phyloP scores from a whole-genome alignment of 2,888 invertebrate species.

The Harpalus rubripes region DNA sequence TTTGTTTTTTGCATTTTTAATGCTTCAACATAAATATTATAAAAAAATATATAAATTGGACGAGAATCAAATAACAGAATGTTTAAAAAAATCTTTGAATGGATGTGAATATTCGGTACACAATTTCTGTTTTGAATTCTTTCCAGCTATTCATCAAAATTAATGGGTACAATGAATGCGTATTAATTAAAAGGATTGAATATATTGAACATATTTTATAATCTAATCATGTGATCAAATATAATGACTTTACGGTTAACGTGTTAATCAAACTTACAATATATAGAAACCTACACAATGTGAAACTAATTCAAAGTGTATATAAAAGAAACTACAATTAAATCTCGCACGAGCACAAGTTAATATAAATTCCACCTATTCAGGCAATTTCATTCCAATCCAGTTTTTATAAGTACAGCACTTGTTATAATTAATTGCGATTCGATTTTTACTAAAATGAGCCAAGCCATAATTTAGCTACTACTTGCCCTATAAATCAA shows the following conservation, averaged over 20 bases:
- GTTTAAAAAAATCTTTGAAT: no score
- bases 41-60: no score
- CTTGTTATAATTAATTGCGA: conserved; percentile 30
- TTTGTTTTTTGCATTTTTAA: no score
- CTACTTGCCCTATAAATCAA: conserved; percentile 34
- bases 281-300: background rate
- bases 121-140: background rate
- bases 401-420: conserved; percentile 21
- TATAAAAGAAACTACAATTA: background rate
- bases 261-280: background rate
- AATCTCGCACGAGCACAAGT: background rate
- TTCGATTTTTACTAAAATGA: conserved; percentile 13
- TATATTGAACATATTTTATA: background rate
- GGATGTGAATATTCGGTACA: background rate
- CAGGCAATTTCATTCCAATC: no score
- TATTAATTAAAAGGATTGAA: background rate
- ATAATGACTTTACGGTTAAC: background rate
- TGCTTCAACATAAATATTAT: no score
- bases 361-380: no score
- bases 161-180: background rate
- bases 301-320: background rate
- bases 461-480: conserved; percentile 20
- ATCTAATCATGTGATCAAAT: background rate
- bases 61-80: no score
- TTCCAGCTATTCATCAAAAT: background rate